These are phyloP conservation scores for Neria commutata DNA, from an alignment of 2,888 invertebrate genomes.

Conservation along the genomic window DNA sequence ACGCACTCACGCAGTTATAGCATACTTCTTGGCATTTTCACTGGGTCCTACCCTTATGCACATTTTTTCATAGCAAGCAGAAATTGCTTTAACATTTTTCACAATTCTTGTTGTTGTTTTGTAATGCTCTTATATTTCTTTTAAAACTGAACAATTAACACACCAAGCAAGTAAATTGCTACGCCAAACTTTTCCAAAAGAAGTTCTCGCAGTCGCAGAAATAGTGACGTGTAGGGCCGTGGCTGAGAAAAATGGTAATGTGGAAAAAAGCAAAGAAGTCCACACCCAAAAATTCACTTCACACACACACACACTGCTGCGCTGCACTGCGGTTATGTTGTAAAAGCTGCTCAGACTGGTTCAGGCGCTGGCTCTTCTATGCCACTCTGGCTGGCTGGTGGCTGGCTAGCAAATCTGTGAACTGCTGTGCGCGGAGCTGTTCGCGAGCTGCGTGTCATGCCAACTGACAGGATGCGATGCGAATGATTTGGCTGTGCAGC, in stretches of 20 bases:
- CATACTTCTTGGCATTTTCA: too few relatives aligned
- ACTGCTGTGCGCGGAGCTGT: constrained; percentile 2
- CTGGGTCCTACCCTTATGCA: too few relatives aligned
- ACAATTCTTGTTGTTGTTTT: background rate
- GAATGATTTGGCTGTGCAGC: too few relatives aligned
- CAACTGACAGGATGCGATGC: constrained; percentile 17
- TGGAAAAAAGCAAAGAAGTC: constrained; percentile 42
- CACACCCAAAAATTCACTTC: constrained; percentile 52
- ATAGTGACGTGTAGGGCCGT: too few relatives aligned
- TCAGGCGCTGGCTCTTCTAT: too few relatives aligned
- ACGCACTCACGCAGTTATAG: too few relatives aligned
- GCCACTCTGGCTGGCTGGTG: too few relatives aligned
- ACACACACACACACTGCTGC: too few relatives aligned
- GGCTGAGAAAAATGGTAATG: too few relatives aligned
- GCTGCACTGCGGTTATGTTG: constrained; percentile 9
- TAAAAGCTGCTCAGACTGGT: background rate
- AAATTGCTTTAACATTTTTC: background rate
- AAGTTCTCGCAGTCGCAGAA: background rate
- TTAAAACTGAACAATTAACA: too few relatives aligned
- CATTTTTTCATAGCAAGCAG: background rate
- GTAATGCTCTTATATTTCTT: background rate
- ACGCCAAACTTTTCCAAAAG: background rate
- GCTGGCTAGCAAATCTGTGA: constrained; percentile 2
- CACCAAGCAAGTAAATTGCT: too few relatives aligned
- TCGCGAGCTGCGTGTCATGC: constrained; percentile 15